Evolutionary conservation across 2,888 invertebrate genomes (phyloP).

Genomic region (Nephrotoma flavescens): DNA sequence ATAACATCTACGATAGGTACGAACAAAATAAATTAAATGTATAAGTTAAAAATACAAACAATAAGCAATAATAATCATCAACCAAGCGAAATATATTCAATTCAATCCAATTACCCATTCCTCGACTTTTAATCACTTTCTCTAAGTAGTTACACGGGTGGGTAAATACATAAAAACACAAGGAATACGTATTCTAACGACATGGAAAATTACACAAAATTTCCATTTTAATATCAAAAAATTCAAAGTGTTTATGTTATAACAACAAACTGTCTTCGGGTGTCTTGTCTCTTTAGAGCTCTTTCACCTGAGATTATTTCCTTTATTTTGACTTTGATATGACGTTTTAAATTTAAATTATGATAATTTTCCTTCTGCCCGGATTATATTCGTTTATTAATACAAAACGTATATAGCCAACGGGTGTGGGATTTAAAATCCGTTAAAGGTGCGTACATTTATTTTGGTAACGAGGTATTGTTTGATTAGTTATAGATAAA

Average conservation of each 20-base stretch:
- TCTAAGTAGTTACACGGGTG: not conserved
- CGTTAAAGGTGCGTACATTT: not conserved
- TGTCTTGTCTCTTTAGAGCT: not conserved
- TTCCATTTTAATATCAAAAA: not conserved
- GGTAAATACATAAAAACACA: not conserved
- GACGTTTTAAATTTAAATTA: not conserved
- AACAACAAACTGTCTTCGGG: not conserved
- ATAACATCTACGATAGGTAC: not conserved
- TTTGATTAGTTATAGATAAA: not conserved
- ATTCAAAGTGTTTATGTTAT: not conserved
- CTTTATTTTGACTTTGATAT: not conserved
- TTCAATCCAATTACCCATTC: not conserved
- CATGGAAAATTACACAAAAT: not conserved
- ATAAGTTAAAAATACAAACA: not conserved
- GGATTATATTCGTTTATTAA: not conserved
- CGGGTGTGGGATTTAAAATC: not conserved
- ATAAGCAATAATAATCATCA: not conserved
- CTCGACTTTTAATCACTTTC: not conserved
- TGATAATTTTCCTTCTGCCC: not conserved
- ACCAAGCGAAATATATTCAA: not conserved
- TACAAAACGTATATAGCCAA: not conserved
- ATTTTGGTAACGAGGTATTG: not conserved
- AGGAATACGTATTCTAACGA: not conserved
- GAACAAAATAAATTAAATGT: not conserved
- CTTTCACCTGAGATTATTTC: not conserved